These are phyloP conservation scores for Agelas oroides DNA, from an alignment of 37 sponge, comb jelly and placozoan species.

Conservation along the genomic window DNA sequence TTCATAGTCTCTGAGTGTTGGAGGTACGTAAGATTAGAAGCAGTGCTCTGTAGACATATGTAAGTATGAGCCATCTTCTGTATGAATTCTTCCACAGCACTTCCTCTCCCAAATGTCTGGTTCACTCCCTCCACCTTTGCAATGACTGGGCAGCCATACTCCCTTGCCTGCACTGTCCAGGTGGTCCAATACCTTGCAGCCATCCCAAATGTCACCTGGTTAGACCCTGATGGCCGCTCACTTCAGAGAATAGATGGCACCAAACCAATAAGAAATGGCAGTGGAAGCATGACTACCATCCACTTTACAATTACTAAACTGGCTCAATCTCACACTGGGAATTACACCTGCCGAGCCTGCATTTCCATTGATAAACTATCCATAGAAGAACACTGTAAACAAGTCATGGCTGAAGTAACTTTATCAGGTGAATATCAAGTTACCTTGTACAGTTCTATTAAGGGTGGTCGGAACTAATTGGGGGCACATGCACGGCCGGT, in stretches of 20 bases:
- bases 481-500: too few species aligned
- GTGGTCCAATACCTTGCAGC: too few species aligned
- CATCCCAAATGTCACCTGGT: neutral
- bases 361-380: neutral
- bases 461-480: too few species aligned
- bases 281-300: neutral
- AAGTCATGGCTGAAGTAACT: too few species aligned
- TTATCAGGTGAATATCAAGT: neutral
- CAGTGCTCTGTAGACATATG: too few species aligned
- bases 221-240: neutral
- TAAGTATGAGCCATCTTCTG: too few species aligned
- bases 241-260: neutral
- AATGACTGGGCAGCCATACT: conserved; percentile 1
- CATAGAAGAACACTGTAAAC: neutral
- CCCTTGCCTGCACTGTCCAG: conserved; percentile 18
- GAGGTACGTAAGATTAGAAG: too few species aligned
- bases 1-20: too few species aligned
- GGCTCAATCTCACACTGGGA: too few species aligned
- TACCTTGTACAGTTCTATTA: neutral
- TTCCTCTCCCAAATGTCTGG: neutral
- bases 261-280: neutral
- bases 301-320: too few species aligned
- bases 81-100: too few species aligned
- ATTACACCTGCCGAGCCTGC: neutral
- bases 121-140: neutral